Conservation (phyloP, 2,888 invertebrate species). For the Melinaea menophilus region DNA sequence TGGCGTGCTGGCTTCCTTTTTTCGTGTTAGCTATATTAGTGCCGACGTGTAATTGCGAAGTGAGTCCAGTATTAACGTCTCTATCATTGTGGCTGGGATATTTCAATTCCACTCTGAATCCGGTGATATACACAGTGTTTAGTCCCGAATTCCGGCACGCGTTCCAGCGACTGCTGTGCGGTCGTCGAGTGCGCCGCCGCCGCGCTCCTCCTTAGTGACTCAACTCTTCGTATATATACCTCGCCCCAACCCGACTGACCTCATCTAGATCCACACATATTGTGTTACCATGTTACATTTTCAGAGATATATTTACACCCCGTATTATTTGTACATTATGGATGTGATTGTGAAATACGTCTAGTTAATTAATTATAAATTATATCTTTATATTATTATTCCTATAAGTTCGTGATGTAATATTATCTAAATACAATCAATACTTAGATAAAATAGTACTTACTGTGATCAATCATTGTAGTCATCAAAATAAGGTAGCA, state of each 20-base stretch:
- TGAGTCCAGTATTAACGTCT: constrained; percentile 86
- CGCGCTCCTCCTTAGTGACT: constrained; percentile 62
- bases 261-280: constrained; percentile 64
- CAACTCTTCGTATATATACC: constrained; percentile 26
- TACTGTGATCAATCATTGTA: constrained; percentile 37
- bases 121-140: constrained; percentile 93
- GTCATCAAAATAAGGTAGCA: constrained; percentile 30
- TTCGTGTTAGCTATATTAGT: constrained; percentile 94
- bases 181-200: constrained; percentile 73
- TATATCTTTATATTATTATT: constrained; percentile 50
- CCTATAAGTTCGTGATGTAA: constrained; percentile 34
- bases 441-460: constrained; percentile 35
- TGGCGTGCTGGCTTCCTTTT: constrained; percentile 97
- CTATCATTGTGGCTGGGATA: constrained; percentile 95
- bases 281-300: constrained; percentile 77
- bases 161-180: constrained; percentile 93
- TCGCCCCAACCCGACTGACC: constrained; percentile 64
- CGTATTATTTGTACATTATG: constrained; percentile 75
- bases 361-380: constrained; percentile 72
- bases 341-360: constrained; percentile 70
- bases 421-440: constrained; percentile 24
- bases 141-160: constrained; percentile 95
- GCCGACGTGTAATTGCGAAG: constrained; percentile 89
- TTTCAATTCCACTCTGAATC: constrained; percentile 92
- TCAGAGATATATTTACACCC: constrained; percentile 79